These are phyloP conservation scores for Troides oblongomaculatus DNA, from an alignment of 2,888 invertebrate genomes.

Conservation along the genomic window DNA sequence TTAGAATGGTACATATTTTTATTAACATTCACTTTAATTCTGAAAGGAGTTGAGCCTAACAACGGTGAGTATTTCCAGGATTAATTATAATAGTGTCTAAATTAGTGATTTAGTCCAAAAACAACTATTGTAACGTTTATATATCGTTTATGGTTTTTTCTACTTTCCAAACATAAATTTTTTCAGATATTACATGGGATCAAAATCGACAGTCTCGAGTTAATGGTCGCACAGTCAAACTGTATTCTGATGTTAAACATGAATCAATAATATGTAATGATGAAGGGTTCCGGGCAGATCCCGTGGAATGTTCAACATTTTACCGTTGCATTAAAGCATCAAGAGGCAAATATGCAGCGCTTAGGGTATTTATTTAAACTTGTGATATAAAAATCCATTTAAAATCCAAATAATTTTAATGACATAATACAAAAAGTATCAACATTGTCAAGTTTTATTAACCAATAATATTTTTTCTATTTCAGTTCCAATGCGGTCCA, in stretches of 20 bases:
- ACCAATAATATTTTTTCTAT: constrained; percentile 30
- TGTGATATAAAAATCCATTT: too few species aligned
- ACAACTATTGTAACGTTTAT: not conserved
- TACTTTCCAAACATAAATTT: not conserved
- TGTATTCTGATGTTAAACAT: constrained; percentile 59
- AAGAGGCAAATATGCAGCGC: constrained; percentile 77
- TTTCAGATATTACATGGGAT: constrained; percentile 10
- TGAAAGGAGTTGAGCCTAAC: constrained; percentile 8
- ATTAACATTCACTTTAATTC: constrained; percentile 3
- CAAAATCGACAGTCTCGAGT: constrained; percentile 35
- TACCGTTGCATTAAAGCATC: constrained; percentile 86
- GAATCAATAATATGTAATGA: constrained; percentile 78
- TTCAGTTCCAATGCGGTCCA: constrained; percentile 85
- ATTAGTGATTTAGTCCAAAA: not conserved
- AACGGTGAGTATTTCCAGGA: constrained; percentile 17
- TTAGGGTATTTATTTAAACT: constrained; percentile 55
- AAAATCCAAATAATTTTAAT: not conserved
- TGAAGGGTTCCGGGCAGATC: constrained; percentile 87
- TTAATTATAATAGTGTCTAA: not conserved
- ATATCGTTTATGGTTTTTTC: not conserved
- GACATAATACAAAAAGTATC: not conserved
- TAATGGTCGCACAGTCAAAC: constrained; percentile 59
- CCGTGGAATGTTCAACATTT: constrained; percentile 85
- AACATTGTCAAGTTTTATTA: not conserved
- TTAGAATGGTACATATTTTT: constrained; percentile 14